phyloP scores from a whole-genome alignment of 2,113 vertebrate genomes.

The Puntigrus tetrazona region DNA sequence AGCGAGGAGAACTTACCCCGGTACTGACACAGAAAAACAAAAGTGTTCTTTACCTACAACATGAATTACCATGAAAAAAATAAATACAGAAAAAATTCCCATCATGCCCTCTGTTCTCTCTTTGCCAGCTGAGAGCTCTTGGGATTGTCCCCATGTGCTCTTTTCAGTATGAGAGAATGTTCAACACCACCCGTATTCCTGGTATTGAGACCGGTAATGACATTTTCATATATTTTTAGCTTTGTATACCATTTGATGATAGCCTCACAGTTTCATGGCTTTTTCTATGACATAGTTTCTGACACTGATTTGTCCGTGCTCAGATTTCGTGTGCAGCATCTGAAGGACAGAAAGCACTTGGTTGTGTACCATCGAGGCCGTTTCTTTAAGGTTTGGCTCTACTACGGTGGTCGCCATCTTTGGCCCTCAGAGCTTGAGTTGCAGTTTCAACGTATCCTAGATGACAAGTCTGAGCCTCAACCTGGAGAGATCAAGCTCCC shows the following conservation, averaged over 20 bases:
- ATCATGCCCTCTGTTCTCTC: background rate
- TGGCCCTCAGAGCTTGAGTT: slow-evolving; percentile 83
- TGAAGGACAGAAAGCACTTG: slow-evolving; percentile 85
- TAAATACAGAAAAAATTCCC: background rate
- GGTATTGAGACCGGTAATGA: slow-evolving; percentile 84
- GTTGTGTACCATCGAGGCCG: slow-evolving; percentile 88
- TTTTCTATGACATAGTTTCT: too few species aligned
- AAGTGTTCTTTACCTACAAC: background rate
- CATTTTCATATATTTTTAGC: background rate
- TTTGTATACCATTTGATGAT: background rate
- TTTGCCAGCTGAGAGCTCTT: slow-evolving; percentile 82
- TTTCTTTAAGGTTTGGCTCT: slow-evolving; percentile 88
- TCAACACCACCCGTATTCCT: slow-evolving; percentile 92
- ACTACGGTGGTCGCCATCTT: slow-evolving; percentile 82
- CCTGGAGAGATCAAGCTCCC: slow-evolving; percentile 85
- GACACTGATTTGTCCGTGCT: background rate
- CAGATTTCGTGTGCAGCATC: slow-evolving; percentile 87
- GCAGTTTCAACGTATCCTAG: slow-evolving; percentile 91
- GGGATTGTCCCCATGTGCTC: slow-evolving; percentile 94
- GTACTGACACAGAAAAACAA: slow-evolving; percentile 63
- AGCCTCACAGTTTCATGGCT: background rate
- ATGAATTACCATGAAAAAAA: background rate
- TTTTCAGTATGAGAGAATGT: slow-evolving; percentile 91
- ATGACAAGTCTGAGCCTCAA: slow-evolving; percentile 80
- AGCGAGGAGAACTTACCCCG: slow-evolving; percentile 86